Conservation (phyloP, 2,113 vertebrate species). For the Amblyornis subalaris region DNA sequence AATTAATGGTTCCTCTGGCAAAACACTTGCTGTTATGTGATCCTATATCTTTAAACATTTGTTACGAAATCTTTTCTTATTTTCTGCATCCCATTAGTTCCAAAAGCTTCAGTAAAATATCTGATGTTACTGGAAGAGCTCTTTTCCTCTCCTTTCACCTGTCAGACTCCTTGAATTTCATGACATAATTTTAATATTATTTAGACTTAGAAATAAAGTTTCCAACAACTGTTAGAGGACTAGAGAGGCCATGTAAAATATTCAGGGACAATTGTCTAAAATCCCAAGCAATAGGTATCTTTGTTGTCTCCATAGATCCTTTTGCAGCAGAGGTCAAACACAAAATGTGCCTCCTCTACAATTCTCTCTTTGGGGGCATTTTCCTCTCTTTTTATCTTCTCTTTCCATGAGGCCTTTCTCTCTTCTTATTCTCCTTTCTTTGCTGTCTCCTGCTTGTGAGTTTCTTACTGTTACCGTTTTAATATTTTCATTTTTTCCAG, state of each 20-base stretch:
- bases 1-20: neutral
- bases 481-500: neutral
- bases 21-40: neutral
- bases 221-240: neutral
- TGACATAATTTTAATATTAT: neutral
- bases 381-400: neutral
- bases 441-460: neutral
- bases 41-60: neutral
- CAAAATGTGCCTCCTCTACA: neutral
- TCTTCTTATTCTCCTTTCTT: neutral
- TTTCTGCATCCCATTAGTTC: neutral
- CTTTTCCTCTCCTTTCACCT: neutral
- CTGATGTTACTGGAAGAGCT: neutral
- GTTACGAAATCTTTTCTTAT: neutral
- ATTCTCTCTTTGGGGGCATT: neutral
- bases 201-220: neutral
- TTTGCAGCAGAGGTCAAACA: neutral
- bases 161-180: neutral
- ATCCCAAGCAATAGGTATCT: neutral
- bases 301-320: neutral
- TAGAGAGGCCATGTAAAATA: neutral
- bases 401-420: neutral
- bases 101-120: neutral
- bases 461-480: neutral
- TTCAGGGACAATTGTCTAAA: neutral